Base-by-base conservation (phyloP, 2,888 invertebrate genomes). In the Euphydryas editha region DNA sequence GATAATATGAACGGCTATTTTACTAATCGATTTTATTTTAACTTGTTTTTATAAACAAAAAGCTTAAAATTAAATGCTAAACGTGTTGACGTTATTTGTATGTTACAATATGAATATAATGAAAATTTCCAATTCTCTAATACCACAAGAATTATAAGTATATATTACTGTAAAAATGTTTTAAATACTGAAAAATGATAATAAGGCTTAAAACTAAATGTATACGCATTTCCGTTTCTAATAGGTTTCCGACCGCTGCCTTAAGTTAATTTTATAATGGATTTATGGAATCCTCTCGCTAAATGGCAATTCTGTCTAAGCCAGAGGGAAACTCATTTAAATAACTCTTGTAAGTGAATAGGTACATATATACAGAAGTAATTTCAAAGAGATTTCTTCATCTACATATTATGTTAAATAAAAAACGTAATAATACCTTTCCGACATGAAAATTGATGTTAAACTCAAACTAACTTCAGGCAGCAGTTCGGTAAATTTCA, bases 301-400 rank as follows among this genome's bases (percentile, higher is more conserved):
- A 84, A 84, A 85, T 81, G 80, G 76, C 80, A 83, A 82, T 84
- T 78, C 75, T 74, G 75, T 75, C 73, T 75, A 73, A 83, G 76
- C 75, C 79, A 73, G 72, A 75, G 76, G 78, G 79, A 80, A 82
- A 81, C 79, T 78, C 76, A 80, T 81, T 79, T 79, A 77, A 76
- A 78, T 79, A 76, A 76, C 74, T 69, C 63, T 67, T 59, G 65
- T 37, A 51, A 58, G 39, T 47, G 46, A 36, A 42, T 58, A 42
- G 42, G 30, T 57, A 17, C 58, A 58, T 57, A 59, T 44, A 37
- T 44, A 30, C 17, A 47, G 60, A 63, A 75, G 76, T 76, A 76
- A 78, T 81, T 77, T 75, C 66, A 79, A 72, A 75, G 70, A 72
- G 70, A 75, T 74, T 54, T 54, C 18, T 44, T 37, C 6, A 36